A percentile compares a stretch with the other conserved stretches of the same genome.
These are phyloP conservation scores for Scotopteryx bipunctaria DNA, from an alignment of 2,888 invertebrate genomes.

Conservation along the genomic window DNA sequence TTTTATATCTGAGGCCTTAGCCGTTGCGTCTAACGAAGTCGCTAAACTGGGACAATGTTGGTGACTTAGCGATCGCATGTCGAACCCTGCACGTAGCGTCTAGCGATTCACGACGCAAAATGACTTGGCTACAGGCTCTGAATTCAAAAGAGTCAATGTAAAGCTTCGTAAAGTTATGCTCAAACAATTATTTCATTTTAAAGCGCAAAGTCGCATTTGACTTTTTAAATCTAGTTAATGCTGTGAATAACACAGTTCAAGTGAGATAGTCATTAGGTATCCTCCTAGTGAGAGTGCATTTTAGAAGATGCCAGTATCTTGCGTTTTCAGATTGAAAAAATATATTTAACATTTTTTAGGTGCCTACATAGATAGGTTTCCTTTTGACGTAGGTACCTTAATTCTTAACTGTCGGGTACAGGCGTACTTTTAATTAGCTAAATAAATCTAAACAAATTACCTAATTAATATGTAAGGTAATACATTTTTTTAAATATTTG, in stretches of 20 bases:
- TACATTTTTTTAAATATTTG: constrained; percentile 23
- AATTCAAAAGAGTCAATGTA: constrained; percentile 18
- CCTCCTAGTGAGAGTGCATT: constrained; percentile 22
- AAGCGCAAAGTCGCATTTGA: constrained; percentile 29
- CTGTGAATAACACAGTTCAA: constrained; percentile 58
- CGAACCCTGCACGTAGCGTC: too few species aligned
- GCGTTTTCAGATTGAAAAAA: constrained; percentile 1
- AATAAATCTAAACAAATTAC: neutral
- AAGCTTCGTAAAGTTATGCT: constrained; percentile 52
- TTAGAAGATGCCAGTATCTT: constrained; percentile 22
- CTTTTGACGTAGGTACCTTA: constrained; percentile 1
- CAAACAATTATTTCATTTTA: constrained; percentile 36
- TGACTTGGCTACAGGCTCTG: too few species aligned
- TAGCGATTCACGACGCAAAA: too few species aligned
- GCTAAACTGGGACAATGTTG: too few species aligned
- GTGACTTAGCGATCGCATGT: too few species aligned
- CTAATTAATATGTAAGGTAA: neutral
- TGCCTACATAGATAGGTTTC: constrained; percentile 3
- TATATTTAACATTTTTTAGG: constrained; percentile 4
- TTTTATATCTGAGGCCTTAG: too few species aligned
- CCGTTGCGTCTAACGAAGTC: too few species aligned
- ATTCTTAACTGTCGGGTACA: constrained; percentile 1
- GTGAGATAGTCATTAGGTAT: constrained; percentile 54
- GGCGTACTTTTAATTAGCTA: neutral
- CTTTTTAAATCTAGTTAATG: constrained; percentile 35